Percentiles rank a stretch among this genome's conserved stretches.
These are phyloP conservation scores for Molossus alvarezi DNA, from an alignment of 2,797 vertebrate genomes.

Conservation along the genomic window DNA sequence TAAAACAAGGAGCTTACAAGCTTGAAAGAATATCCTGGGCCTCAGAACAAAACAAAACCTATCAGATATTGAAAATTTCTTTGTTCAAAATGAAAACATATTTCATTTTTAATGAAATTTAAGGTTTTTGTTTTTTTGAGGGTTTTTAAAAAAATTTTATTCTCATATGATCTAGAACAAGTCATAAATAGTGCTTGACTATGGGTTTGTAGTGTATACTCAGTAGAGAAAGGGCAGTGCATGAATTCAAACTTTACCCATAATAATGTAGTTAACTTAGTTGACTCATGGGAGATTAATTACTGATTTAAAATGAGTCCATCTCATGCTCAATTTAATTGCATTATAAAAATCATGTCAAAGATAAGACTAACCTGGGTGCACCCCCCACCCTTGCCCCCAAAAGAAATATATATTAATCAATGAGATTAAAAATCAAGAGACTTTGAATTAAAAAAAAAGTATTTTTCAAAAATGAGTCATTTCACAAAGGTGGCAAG, in stretches of 20 bases:
- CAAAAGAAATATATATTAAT: neutral
- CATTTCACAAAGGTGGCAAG: too few species aligned
- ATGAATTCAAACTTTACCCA: neutral
- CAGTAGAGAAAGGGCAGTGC: neutral
- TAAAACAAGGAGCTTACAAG: slow-evolving; percentile 37
- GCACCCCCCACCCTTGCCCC: too few species aligned
- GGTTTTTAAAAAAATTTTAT: neutral
- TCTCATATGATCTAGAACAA: neutral
- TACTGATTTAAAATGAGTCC: neutral
- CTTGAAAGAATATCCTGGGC: slow-evolving; percentile 29
- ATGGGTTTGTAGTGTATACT: neutral
- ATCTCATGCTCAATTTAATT: neutral
- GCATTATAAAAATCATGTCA: neutral
- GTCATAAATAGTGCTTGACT: neutral
- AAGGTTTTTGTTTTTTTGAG: neutral
- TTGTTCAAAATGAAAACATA: slow-evolving; percentile 63
- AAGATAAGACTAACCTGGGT: neutral
- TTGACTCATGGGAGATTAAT: neutral
- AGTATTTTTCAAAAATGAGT: neutral
- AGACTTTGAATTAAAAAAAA: neutral
- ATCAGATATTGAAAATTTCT: slow-evolving; percentile 45
- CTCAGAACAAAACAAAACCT: slow-evolving; percentile 59
- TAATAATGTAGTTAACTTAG: neutral
- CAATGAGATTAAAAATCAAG: neutral
- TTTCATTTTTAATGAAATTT: slow-evolving; percentile 5